phyloP scores from a whole-genome alignment of 2,888 invertebrate genomes.

The Arge pagana region DNA sequence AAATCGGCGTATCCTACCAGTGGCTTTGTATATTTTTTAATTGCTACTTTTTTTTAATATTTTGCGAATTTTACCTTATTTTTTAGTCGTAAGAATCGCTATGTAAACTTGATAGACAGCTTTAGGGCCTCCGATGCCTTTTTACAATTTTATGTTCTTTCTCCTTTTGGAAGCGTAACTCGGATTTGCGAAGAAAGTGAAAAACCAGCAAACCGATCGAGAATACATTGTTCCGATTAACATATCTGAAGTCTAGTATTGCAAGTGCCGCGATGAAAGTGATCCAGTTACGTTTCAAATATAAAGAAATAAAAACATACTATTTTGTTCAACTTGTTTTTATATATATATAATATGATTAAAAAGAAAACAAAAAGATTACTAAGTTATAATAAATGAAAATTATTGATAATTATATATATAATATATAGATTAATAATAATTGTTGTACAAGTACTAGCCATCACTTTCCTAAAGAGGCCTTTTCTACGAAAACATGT shows the following conservation, averaged over 20 bases:
- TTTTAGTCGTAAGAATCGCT: constrained; percentile 39
- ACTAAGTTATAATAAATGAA: constrained; percentile 46
- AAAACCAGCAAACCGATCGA: not conserved
- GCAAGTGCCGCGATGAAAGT: not conserved
- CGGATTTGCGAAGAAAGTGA: not conserved
- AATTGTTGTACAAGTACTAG: constrained; percentile 45
- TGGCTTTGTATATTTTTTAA: constrained; percentile 22
- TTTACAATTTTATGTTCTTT: constrained; percentile 33
- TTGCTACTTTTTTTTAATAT: constrained; percentile 22
- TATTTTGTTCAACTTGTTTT: constrained; percentile 18
- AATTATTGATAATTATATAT: constrained; percentile 48
- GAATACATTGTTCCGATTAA: no score
- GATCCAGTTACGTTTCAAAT: constrained; percentile 14
- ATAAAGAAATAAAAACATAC: constrained; percentile 14
- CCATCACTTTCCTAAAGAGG: constrained; percentile 37
- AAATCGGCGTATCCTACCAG: not conserved
- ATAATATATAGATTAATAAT: constrained; percentile 47
- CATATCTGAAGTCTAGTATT: no score
- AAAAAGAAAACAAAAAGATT: constrained; percentile 40
- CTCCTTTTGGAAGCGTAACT: constrained; percentile 25
- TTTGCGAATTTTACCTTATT: constrained; percentile 12
- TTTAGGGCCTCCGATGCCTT: constrained; percentile 29
- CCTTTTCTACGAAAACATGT: constrained; percentile 17
- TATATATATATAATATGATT: constrained; percentile 24
- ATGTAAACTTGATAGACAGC: constrained; percentile 26